Evolutionary conservation across 1,140 invertebrate species (phyloP).

Genomic region (Dreissena polymorpha): DNA sequence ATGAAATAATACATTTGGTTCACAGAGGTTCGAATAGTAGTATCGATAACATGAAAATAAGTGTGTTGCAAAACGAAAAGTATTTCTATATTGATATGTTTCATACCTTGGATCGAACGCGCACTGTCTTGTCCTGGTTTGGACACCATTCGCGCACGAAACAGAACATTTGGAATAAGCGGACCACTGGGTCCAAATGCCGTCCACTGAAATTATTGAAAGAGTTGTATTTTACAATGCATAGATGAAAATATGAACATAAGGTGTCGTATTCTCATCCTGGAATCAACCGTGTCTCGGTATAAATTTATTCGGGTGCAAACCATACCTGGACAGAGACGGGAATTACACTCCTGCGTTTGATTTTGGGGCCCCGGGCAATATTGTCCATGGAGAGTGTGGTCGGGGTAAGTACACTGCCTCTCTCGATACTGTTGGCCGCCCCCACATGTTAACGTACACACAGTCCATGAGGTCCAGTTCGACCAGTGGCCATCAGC

Average conservation of each 20-base stretch:
- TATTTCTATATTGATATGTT: too few species aligned
- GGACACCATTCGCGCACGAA: slow-evolving; percentile 63
- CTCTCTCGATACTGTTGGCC: slow-evolving; percentile 80
- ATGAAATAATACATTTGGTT: too few species aligned
- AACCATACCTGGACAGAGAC: slow-evolving; percentile 41
- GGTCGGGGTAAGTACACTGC: slow-evolving; percentile 77
- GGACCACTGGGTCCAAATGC: slow-evolving; percentile 48
- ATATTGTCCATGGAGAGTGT: slow-evolving; percentile 53
- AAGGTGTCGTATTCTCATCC: too few species aligned
- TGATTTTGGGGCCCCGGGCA: slow-evolving; percentile 34
- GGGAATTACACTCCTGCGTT: slow-evolving; percentile 23
- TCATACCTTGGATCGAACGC: too few species aligned
- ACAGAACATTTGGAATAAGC: slow-evolving; percentile 63
- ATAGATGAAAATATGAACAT: too few species aligned
- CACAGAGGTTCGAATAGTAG: too few species aligned
- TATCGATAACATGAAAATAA: too few species aligned
- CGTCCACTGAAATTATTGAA: slow-evolving; percentile 2
- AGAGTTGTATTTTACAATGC: too few species aligned
- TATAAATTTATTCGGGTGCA: too few species aligned
- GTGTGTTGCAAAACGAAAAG: too few species aligned
- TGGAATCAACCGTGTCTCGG: too few species aligned
- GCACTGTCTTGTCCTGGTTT: slow-evolving; percentile 59
- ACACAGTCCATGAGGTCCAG: slow-evolving; percentile 79
- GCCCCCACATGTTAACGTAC: slow-evolving; percentile 83
- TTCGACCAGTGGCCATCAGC: slow-evolving; percentile 80